Conservation (phyloP, 2,113 vertebrate species). For the Apistogramma diplotaenia region DNA sequence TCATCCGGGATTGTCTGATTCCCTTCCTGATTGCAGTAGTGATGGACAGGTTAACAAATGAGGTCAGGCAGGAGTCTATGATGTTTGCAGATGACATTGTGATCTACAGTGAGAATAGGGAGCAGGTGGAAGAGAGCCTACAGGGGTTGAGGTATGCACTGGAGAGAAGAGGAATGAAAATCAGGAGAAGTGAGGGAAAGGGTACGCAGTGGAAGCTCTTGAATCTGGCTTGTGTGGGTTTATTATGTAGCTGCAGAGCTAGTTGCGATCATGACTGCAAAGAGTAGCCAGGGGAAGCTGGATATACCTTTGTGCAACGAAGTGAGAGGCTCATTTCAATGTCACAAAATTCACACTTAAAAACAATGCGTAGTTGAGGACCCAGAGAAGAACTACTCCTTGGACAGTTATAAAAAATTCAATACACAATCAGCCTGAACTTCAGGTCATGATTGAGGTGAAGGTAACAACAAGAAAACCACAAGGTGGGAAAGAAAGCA, state of each 20-base stretch:
- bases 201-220: background rate
- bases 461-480: background rate
- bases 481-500: background rate
- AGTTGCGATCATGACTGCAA: background rate
- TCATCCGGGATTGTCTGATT: no score
- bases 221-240: background rate
- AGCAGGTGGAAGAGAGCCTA: no score
- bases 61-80: no score
- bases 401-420: background rate
- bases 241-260: slow-evolving; percentile 1
- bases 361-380: background rate
- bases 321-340: background rate
- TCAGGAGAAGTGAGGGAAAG: background rate
- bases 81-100: no score
- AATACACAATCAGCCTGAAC: background rate
- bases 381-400: background rate
- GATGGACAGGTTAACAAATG: no score
- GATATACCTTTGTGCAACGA: background rate
- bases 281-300: slow-evolving; percentile 6
- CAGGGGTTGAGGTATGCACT: no score
- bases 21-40: no score
- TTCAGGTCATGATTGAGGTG: background rate
- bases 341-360: background rate
- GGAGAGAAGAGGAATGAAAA: no score
- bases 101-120: no score